phyloP scores from a whole-genome alignment of 2,797 vertebrate genomes.

The Agapornis canus region DNA sequence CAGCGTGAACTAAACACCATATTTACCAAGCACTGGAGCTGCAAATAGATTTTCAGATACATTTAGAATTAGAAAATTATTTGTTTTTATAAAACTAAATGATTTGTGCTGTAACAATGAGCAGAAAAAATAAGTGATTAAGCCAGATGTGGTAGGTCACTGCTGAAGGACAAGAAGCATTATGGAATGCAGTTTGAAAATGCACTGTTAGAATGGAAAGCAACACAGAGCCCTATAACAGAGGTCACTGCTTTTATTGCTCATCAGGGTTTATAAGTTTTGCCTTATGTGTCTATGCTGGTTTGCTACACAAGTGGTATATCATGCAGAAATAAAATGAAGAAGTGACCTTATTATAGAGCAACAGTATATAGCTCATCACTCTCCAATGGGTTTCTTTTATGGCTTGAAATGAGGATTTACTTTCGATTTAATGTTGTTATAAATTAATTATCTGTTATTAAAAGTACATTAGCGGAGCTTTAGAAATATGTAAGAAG shows the following conservation, averaged over 20 bases:
- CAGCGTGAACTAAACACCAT: not conserved
- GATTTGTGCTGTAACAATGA: not conserved
- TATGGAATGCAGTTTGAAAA: not conserved
- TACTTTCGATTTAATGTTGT: conserved; percentile 41
- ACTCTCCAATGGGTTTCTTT: not conserved
- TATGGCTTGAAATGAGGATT: conserved; percentile 12
- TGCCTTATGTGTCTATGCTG: not conserved
- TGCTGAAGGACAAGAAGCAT: not conserved
- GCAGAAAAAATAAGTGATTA: not conserved
- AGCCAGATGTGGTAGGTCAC: not conserved
- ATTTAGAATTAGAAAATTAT: not conserved
- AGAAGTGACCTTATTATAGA: conserved; percentile 8
- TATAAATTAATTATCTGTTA: conserved; percentile 58
- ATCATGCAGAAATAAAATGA: not conserved
- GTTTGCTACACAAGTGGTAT: not conserved
- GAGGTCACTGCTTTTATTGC: not conserved
- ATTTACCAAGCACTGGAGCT: not conserved
- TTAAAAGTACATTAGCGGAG: conserved; percentile 47
- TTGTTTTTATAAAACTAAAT: not conserved
- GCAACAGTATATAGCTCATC: not conserved
- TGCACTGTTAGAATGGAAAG: not conserved
- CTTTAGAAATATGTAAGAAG: conserved; percentile 7
- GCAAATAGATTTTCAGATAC: not conserved
- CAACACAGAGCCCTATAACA: not conserved
- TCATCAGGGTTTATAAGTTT: not conserved